phyloP scores from a whole-genome alignment of 1,140 invertebrate genomes.

The Eumeta japonica region DNA sequence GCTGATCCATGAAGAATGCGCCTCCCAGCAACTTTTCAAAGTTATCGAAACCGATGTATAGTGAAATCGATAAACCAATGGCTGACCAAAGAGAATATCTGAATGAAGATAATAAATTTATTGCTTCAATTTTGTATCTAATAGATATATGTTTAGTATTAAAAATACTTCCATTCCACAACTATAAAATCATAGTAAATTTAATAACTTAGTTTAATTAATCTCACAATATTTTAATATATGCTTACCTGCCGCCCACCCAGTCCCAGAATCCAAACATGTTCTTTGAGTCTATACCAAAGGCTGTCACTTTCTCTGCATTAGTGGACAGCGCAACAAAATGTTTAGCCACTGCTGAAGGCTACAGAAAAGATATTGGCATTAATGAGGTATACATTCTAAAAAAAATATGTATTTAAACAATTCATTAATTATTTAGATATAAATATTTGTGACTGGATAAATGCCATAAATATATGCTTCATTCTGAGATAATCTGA shows the following conservation, averaged over 20 bases:
- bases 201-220: slow-evolving; percentile 4
- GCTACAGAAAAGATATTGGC: slow-evolving; percentile 66
- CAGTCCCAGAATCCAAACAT: slow-evolving; percentile 99
- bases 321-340: slow-evolving; percentile 99
- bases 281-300: slow-evolving; percentile 95
- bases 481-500: too few relatives aligned
- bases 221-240: slow-evolving; percentile 1
- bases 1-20: slow-evolving; percentile 92
- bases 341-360: slow-evolving; percentile 86
- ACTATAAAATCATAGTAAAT: too few relatives aligned
- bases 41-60: slow-evolving; percentile 94
- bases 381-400: slow-evolving; percentile 6
- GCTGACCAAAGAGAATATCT: slow-evolving; percentile 96
- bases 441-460: not conserved
- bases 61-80: slow-evolving; percentile 93
- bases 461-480: too few relatives aligned
- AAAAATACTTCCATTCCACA: not conserved
- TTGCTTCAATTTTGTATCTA: not conserved
- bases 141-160: not conserved
- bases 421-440: not conserved
- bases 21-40: slow-evolving; percentile 91
- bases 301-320: slow-evolving; percentile 86
- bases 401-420: too few relatives aligned
- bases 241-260: slow-evolving; percentile 86
- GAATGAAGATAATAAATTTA: not conserved